Evolutionary conservation across 2,888 invertebrate genomes (phyloP).

Genomic region (Malachius bipustulatus): DNA sequence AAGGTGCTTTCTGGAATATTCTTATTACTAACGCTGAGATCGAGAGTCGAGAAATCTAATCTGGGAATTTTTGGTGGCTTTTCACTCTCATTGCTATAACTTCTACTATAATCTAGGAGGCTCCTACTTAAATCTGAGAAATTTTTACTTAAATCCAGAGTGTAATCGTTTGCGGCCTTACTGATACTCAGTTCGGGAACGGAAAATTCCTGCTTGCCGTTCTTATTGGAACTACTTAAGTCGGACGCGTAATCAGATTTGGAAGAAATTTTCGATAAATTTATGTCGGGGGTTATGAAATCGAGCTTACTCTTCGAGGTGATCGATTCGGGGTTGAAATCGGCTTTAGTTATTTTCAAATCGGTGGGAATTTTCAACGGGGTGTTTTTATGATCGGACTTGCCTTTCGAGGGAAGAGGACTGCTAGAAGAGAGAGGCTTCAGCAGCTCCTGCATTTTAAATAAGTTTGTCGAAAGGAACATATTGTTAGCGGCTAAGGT

Average conservation of each 20-base stretch:
- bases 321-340: constrained; percentile 38
- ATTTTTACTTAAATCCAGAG: constrained; percentile 39
- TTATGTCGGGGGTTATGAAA: constrained; percentile 34
- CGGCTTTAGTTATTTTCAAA: constrained; percentile 36
- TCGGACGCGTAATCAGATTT: constrained; percentile 19
- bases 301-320: constrained; percentile 40
- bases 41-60: constrained; percentile 40
- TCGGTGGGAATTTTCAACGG: constrained; percentile 27
- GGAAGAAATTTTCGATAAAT: constrained; percentile 30
- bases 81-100: constrained; percentile 30
- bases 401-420: constrained; percentile 34
- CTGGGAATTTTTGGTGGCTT: constrained; percentile 48
- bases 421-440: constrained; percentile 49
- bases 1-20: constrained; percentile 21
- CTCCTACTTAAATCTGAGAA: constrained; percentile 20
- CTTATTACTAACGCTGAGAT: constrained; percentile 38
- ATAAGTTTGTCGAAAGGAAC: constrained; percentile 56
- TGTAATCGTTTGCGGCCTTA: constrained; percentile 31
- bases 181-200: constrained; percentile 39
- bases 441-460: constrained; percentile 57
- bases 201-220: constrained; percentile 24
- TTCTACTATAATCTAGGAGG: constrained; percentile 28
- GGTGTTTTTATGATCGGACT: constrained; percentile 16
- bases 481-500: constrained; percentile 67
- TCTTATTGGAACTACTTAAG: constrained; percentile 2